Evolutionary conservation across 2,888 invertebrate species (phyloP).

Genomic region (Amiota minor): DNA sequence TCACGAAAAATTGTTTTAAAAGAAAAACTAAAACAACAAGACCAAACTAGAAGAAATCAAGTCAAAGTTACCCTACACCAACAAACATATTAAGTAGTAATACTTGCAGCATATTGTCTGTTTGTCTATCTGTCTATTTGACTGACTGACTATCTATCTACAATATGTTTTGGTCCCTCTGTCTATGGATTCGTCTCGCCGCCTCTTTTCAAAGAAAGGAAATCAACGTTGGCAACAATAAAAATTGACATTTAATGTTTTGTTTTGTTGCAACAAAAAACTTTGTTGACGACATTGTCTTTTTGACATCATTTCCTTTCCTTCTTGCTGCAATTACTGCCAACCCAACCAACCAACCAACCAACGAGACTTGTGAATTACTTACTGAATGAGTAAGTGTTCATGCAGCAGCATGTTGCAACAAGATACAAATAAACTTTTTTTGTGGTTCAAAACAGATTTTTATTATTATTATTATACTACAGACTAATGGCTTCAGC

Average conservation of each 20-base stretch:
- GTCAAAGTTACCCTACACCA: too few species aligned
- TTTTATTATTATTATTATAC: conserved; percentile 7
- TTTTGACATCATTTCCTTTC: conserved; percentile 26
- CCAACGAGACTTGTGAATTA: too few species aligned
- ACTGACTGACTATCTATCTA: too few species aligned
- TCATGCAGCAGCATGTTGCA: not conserved
- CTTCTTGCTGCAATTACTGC: conserved; percentile 7
- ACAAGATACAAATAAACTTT: not conserved
- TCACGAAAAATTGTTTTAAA: conserved; percentile 2
- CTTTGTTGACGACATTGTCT: not conserved
- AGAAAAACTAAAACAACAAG: not conserved
- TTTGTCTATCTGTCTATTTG: too few species aligned
- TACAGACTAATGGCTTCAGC: conserved; percentile 4
- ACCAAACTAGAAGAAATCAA: not conserved
- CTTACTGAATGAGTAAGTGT: too few species aligned
- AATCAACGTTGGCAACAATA: conserved; percentile 20
- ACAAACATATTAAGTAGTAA: too few species aligned
- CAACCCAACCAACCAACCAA: too few species aligned
- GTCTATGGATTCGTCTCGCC: too few species aligned
- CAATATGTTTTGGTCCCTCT: too few species aligned
- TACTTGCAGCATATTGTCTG: too few species aligned
- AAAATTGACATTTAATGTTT: conserved; percentile 21
- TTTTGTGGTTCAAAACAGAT: not conserved
- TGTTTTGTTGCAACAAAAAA: conserved; percentile 3
- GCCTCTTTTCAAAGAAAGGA: not conserved